Evolutionary conservation across 2,113 vertebrate genomes (phyloP).

Genomic region (Atrichornis clamosus): DNA sequence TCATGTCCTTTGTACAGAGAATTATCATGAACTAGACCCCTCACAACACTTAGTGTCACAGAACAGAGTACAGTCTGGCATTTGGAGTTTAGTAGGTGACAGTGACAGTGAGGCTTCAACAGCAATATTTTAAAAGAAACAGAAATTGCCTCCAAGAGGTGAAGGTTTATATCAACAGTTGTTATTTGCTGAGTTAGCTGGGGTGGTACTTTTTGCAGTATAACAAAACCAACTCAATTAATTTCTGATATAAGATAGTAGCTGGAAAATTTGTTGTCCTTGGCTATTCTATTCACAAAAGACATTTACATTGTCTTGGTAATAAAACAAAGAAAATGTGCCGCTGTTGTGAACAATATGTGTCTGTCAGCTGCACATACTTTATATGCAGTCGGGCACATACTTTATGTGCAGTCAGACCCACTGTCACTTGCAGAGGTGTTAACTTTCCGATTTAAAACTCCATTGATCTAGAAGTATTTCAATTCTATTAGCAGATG

Average conservation of each 20-base stretch:
- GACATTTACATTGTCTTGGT: neutral
- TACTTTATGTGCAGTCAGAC: neutral
- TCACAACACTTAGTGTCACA: rapidly evolving
- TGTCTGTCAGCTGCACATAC: neutral
- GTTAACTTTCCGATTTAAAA: neutral
- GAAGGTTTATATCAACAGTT: neutral
- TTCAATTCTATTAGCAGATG: neutral
- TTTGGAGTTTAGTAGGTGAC: neutral
- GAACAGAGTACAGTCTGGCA: neutral
- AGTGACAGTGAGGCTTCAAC: neutral
- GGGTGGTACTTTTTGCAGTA: neutral
- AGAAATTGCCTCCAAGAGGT: neutral
- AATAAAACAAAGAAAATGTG: neutral
- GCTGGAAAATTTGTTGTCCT: neutral
- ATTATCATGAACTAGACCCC: neutral
- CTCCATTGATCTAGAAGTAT: neutral
- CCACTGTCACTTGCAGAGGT: neutral
- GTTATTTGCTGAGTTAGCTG: neutral
- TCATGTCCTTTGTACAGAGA: neutral
- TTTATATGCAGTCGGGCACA: neutral
- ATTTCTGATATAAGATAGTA: neutral
- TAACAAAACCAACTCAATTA: neutral
- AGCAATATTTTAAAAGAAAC: neutral
- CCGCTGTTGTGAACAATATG: neutral
- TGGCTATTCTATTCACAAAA: neutral